Base-by-base conservation (phyloP, 2,113 vertebrate species). In the Daboia siamensis region DNA sequence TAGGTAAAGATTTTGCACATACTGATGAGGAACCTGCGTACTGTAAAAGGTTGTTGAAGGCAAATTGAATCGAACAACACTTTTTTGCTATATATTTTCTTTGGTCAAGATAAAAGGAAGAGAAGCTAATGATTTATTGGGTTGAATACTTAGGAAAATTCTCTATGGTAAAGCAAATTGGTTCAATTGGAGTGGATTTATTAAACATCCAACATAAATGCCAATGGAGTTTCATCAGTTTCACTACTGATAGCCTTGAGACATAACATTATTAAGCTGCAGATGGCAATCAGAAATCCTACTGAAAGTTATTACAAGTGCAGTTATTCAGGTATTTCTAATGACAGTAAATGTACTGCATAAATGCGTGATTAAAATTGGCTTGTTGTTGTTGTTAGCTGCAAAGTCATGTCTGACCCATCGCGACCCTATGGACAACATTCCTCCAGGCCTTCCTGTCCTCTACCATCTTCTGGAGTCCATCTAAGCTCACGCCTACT, bases 41-140 rank as follows among this genome's bases (percentile, higher is more conserved):
- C 10, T 6, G 21, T 51, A 64, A 64, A 64, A 61, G 51, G 52
- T 52, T 64, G 8, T 13, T 89, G 90, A n/a, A 13, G 12, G 46
- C 91, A 55, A 54, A 57, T 17, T 7, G 51, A 48, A 69, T 44
- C 86, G 61, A 20, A 88, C 44, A 15, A 39, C 0, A 52, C n/a
- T 89, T 12, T 12, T 44, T 61, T 54, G 57, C 15, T 13, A 5
- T 54, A 90, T 59, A 87, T 61, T 56, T 48, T 95, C 92, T 86
- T 80, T 95, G 94, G 52, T 46, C 87, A 44, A 59, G n/a, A 13
- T 44, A 91, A 74, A 96, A 88, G 88, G 88, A 6, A 87, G 44
- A 52, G 26, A 64, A 86, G 46, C 84, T 52, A 61, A 59, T 61
- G 26, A 61, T 33, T 86, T 51, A 46, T 86, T 23, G 51, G 86